Base-by-base conservation (phyloP, 2,797 vertebrate genomes). In the Spondyliosoma cantharus region DNA sequence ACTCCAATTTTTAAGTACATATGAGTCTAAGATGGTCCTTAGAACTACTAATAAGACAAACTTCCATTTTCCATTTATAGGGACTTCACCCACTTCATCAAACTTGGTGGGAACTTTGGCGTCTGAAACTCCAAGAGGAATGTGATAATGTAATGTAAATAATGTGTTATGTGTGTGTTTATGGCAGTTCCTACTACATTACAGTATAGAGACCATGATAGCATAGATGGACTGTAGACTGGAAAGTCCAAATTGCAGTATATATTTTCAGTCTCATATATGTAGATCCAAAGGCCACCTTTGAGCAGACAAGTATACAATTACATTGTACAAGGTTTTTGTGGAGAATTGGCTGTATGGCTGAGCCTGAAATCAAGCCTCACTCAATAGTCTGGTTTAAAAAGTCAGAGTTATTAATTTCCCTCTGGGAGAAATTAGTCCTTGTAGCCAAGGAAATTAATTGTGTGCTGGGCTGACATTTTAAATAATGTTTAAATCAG, bases 321-420 rank as follows among this genome's bases (percentile, higher is more conserved):
- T 91, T 86, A 89, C 59, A 77, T 48, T 79, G 62, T 64, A 72
- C 43, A 57, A 50, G 42, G 20, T 71, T 84, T 37, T 82, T 83
- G 81, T 73, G 63, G 69, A 75, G 69, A 70, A 50, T 49, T 68
- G 56, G 63, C 61, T 77, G 42, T 68, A 67, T 37, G 64, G 65
- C 45, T 58, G 76, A 62, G 75, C 15, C 50, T 74, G 71, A 83
- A 60, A 71, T 61, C 70, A 43, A 77, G 72, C 75, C 59, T 89
- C 81, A 76, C 53, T 88, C 69, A 87, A 81, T 86, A 71, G 71
- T 76, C 66, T 69, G 67, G 56, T 83, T 84, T 86, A 79, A 81
- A 67, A 82, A 71, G 52, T 79, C 69, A 68, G 78, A 81, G 74
- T 70, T 74, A 67, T 74, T 79, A 45, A 67, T 60, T 64, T 74